Evolutionary conservation across 2,797 vertebrate species (phyloP).

Genomic region (Salarias fasciatus): DNA sequence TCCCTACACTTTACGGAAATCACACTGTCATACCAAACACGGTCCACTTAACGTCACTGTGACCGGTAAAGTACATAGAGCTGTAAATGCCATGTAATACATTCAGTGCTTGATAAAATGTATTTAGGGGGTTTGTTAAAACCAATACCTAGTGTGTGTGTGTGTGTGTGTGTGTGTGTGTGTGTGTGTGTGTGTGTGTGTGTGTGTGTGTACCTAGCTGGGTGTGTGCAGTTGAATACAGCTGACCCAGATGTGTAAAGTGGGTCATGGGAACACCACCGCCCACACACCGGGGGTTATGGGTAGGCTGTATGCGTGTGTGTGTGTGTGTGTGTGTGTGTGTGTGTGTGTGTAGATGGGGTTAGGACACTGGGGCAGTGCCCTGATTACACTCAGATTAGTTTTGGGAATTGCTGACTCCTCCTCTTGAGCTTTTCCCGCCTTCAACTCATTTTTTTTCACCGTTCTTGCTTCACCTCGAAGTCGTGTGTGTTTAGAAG

Average conservation of each 20-base stretch:
- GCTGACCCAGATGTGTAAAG: constrained; percentile 85
- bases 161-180: constrained; percentile 19
- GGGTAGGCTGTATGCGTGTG: constrained; percentile 44
- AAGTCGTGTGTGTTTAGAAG: no score
- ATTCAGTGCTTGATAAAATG: no score
- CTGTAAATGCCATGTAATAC: no score
- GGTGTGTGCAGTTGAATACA: constrained; percentile 64
- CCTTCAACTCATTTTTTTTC: constrained; percentile 1
- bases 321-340: constrained; percentile 40
- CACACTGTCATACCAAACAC: no score
- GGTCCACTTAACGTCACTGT: no score
- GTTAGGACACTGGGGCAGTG: constrained; percentile 78
- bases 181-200: constrained; percentile 27
- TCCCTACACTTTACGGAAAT: no score
- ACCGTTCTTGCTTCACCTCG: constrained; percentile 9
- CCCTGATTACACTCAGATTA: constrained; percentile 83
- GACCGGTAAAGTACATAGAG: no score
- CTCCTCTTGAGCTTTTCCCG: constrained; percentile 54
- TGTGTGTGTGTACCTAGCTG: constrained; percentile 13
- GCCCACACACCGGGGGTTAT: constrained; percentile 75
- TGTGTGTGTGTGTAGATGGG: constrained; percentile 49
- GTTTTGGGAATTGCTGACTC: constrained; percentile 75
- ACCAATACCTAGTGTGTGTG: no score
- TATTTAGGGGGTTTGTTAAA: no score
- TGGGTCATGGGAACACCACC: constrained; percentile 82